These are phyloP conservation scores for Desmophyllum pertusum DNA, from an alignment of 92 coral and sea anemone species.

Conservation along the genomic window DNA sequence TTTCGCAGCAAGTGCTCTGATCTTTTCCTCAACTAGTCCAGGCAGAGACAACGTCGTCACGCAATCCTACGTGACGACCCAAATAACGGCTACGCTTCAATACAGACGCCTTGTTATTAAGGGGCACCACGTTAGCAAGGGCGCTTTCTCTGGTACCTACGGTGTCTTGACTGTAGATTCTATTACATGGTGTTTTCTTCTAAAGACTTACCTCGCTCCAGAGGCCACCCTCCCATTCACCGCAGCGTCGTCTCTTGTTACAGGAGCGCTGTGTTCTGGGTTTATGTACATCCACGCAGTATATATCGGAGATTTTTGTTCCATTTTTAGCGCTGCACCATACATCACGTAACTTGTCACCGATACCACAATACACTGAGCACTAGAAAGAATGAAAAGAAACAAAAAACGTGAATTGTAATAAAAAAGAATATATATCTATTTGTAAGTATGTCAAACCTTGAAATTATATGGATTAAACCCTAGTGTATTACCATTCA, in stretches of 20 bases:
- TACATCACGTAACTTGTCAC: constrained; percentile 54
- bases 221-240: constrained; percentile 80
- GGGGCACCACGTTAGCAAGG: too few relatives aligned
- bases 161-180: too few relatives aligned
- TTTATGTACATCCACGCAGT: constrained; percentile 62
- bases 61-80: neutral
- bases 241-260: constrained; percentile 78
- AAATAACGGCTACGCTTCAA: too few relatives aligned
- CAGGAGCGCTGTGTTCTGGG: constrained; percentile 75
- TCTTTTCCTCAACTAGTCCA: neutral
- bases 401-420: neutral
- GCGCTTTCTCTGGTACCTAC: too few relatives aligned
- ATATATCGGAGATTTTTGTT: constrained; percentile 51
- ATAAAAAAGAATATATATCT: too few relatives aligned
- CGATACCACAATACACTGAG: constrained; percentile 79
- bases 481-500: too few relatives aligned
- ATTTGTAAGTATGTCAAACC: too few relatives aligned
- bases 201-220: constrained; percentile 76
- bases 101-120: too few relatives aligned
- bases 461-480: too few relatives aligned
- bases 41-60: neutral
- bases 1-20: too few relatives aligned
- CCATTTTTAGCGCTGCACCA: constrained; percentile 66
- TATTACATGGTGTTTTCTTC: neutral
- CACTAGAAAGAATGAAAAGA: constrained; percentile 52